These are phyloP conservation scores for Phyllostomus discolor DNA, from an alignment of 2,113 vertebrate species.

Conservation along the genomic window DNA sequence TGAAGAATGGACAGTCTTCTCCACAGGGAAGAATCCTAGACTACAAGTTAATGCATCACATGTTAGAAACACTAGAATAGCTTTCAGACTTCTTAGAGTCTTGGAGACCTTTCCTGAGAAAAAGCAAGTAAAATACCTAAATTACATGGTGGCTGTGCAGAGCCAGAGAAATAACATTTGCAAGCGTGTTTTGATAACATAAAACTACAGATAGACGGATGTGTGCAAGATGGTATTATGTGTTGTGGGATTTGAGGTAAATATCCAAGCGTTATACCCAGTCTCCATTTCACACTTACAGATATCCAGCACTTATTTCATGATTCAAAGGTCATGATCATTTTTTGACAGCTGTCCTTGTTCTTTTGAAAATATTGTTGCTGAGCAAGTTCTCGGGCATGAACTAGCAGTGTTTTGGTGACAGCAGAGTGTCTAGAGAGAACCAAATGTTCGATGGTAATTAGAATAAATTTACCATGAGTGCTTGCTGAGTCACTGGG, in stretches of 20 bases:
- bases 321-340: slow-evolving; percentile 22
- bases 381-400: slow-evolving; percentile 30
- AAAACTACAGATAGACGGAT: accelerated
- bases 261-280: background rate
- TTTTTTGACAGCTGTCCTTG: slow-evolving; percentile 59
- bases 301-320: background rate
- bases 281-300: background rate
- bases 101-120: background rate
- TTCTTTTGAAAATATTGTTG: slow-evolving; percentile 69
- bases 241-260: background rate
- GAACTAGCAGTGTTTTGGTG: slow-evolving; percentile 4
- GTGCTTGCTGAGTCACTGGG: background rate
- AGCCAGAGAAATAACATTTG: accelerated
- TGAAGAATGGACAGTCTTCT: background rate
- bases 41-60: background rate
- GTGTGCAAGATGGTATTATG: background rate
- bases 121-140: background rate
- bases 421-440: background rate
- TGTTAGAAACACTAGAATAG: background rate
- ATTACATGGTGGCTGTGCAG: too few relatives aligned
- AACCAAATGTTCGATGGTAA: slow-evolving; percentile 43
- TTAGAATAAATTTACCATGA: background rate
- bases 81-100: background rate
- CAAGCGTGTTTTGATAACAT: background rate
- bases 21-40: background rate